Conservation (phyloP, 1,140 invertebrate genomes). For the Anoplophora glabripennis region DNA sequence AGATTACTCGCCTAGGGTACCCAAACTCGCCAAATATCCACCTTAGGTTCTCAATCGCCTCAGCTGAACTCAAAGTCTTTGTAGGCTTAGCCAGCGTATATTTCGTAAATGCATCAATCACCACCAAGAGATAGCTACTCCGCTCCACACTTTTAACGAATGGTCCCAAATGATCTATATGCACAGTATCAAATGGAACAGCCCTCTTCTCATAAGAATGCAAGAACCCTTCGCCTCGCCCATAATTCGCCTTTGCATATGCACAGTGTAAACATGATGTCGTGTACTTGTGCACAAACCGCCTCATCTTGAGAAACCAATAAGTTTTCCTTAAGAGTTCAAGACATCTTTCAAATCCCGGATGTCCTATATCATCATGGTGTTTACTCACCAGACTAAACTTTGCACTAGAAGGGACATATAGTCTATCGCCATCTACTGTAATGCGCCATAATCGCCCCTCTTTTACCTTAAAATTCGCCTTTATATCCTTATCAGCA, state of each 20-base stretch:
- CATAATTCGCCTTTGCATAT: conserved; percentile 5
- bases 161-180: conserved; percentile 39
- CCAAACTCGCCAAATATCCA: conserved; percentile 25
- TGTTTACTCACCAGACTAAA: conserved; percentile 35
- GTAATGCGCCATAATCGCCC: neutral
- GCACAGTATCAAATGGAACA: conserved; percentile 28
- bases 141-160: conserved; percentile 26
- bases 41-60: too few species aligned
- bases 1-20: conserved; percentile 18
- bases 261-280: conserved; percentile 6
- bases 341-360: conserved; percentile 37
- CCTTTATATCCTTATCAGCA: too few species aligned
- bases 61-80: neutral
- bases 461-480: too few species aligned
- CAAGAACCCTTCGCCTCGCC: conserved; percentile 2
- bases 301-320: conserved; percentile 38
- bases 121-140: conserved; percentile 41
- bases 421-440: conserved; percentile 31
- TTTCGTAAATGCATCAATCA: conserved; percentile 46
- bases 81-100: conserved; percentile 26
- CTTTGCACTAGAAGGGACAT: conserved; percentile 36
- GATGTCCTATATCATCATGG: conserved; percentile 44
- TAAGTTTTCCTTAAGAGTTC: conserved; percentile 31
- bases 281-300: neutral
- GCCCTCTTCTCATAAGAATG: conserved; percentile 13